These are phyloP conservation scores for Lates japonicus DNA, from an alignment of 2,797 vertebrate genomes.

Conservation along the genomic window DNA sequence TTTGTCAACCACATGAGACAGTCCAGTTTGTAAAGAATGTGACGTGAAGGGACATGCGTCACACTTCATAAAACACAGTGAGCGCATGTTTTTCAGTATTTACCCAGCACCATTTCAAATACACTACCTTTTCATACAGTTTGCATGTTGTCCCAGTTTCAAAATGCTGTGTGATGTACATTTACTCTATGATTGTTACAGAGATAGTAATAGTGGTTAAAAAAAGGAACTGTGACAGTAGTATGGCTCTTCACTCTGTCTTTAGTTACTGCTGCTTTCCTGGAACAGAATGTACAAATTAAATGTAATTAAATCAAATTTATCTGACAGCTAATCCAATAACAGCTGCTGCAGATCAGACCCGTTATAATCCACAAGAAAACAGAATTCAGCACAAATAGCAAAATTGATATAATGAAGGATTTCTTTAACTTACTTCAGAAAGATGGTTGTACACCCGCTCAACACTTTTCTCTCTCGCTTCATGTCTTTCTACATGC, in stretches of 20 bases:
- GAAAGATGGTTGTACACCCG: not conserved
- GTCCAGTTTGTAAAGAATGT: conserved; percentile 33
- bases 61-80: conserved; percentile 19
- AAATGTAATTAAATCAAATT: not conserved
- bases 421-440: not conserved
- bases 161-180: conserved; percentile 20
- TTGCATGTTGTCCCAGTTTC: conserved; percentile 2
- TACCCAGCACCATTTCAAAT: conserved; percentile 16
- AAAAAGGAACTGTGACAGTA: not conserved
- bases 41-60: conserved; percentile 41
- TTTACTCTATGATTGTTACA: not conserved
- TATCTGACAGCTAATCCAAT: not conserved
- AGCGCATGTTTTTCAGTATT: conserved; percentile 29
- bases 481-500: not conserved
- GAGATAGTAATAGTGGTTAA: not conserved
- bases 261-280: not conserved
- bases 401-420: not conserved
- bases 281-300: not conserved
- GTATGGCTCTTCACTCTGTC: not conserved
- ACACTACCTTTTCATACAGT: not conserved
- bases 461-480: not conserved
- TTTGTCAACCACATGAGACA: conserved; percentile 26
- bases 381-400: not conserved
- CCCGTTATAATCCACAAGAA: not conserved
- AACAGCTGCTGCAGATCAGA: not conserved